phyloP scores from a whole-genome alignment of 2,113 vertebrate species.

The Coregonus clupeaformis region DNA sequence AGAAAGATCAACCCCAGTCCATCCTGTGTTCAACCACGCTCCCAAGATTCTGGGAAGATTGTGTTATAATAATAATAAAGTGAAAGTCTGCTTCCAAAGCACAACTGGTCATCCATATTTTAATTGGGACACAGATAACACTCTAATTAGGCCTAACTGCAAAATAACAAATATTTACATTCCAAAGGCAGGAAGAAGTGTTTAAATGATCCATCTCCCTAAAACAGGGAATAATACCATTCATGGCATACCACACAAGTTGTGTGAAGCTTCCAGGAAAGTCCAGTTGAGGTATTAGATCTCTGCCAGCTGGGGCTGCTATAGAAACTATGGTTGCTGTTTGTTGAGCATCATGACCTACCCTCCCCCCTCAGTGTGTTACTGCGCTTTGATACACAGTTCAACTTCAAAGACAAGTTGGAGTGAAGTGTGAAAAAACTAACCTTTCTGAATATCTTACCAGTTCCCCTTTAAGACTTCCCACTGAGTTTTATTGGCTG shows the following conservation, averaged over 20 bases:
- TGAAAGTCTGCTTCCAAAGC: not conserved
- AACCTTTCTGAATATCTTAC: not conserved
- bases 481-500: constrained; percentile 1
- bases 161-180: constrained; percentile 3
- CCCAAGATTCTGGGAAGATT: no score
- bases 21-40: not conserved
- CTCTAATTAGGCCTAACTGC: not conserved
- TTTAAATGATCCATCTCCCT: not conserved
- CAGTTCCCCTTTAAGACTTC: not conserved
- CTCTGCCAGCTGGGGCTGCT: not conserved
- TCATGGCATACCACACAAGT: constrained; percentile 1
- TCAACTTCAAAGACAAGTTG: no score
- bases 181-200: not conserved
- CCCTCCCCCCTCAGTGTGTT: not conserved
- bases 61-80: not conserved
- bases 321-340: constrained; percentile 6
- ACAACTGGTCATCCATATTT: not conserved
- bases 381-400: no score
- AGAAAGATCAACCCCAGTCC: constrained; percentile 8
- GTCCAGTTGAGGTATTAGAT: constrained; percentile 5
- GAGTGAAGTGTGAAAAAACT: no score
- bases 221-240: not conserved
- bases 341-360: constrained; percentile 1
- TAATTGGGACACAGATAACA: not conserved
- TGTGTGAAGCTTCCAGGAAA: not conserved